phyloP scores from a whole-genome alignment of 2,888 invertebrate genomes.

The Ichneumoninae sp. region DNA sequence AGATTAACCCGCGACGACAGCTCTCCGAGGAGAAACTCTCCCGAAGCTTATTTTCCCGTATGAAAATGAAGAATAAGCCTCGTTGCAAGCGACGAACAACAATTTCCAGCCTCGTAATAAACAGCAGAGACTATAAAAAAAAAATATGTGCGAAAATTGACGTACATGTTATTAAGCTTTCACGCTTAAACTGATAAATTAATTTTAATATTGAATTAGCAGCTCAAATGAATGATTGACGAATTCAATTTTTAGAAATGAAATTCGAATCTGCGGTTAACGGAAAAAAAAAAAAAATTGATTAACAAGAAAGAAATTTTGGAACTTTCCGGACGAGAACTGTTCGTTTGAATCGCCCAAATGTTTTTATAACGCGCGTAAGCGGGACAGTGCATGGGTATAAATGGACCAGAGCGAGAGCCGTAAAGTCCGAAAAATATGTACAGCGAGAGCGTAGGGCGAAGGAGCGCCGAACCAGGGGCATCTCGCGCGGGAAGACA shows the following conservation, averaged over 20 bases:
- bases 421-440: slow-evolving; percentile 46
- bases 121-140: not conserved
- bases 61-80: slow-evolving; percentile 18
- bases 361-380: not conserved
- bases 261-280: too few relatives aligned
- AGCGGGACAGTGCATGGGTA: not conserved
- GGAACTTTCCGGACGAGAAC: too few relatives aligned
- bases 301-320: too few relatives aligned
- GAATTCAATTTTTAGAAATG: too few relatives aligned
- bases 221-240: too few relatives aligned
- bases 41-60: slow-evolving; percentile 67
- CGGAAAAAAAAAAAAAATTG: too few relatives aligned
- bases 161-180: too few relatives aligned
- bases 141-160: not conserved
- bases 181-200: too few relatives aligned
- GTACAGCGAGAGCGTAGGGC: slow-evolving; percentile 3
- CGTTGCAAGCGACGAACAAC: not conserved
- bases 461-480: slow-evolving; percentile 56
- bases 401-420: not conserved
- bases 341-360: too few relatives aligned
- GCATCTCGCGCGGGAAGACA: slow-evolving; percentile 78
- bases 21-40: slow-evolving; percentile 68
- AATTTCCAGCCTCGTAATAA: not conserved
- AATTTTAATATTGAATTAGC: too few relatives aligned
- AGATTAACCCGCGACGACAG: slow-evolving; percentile 62